Evolutionary conservation across 2,797 vertebrate species (phyloP), one percentile per base, ranked within the genome.

Genomic region (Borostomias antarcticus): DNA sequence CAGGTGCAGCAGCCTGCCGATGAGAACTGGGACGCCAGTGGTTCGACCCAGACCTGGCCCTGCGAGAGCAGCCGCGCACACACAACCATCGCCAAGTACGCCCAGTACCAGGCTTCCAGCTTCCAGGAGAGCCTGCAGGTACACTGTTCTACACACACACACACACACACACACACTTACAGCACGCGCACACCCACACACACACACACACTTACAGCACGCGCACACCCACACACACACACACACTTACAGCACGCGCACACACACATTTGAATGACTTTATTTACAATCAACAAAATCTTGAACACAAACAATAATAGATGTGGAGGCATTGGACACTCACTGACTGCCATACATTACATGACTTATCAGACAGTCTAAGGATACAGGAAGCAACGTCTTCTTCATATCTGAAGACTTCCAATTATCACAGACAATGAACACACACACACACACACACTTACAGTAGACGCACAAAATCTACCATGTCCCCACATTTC

Each of bases 1-100:
- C 93, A 94, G 73, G 92, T 94, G 32, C 93, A 93, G 83, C 93
- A 94, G 82, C 93, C 92, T 0, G 93, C 92, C 0, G 92, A 94
- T 1, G 89, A 93, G 78, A 94, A 94, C 83, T 94, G 92, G 93
- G 91, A 93, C 58, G 69, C 87, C 25, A 83, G 82, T 0, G 90
- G 91, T 28, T 91, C 88, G 0, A 77, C 84, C 0, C 92, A 94
- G 74, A 90, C 92, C n/a, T 94, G 93, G 93, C 93, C 91, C 4
- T 94, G 93, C 0, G 92, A 92, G 76, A 94, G 92, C 79, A 93
- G 92, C 69, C 89, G 92, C 5, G 92, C 93, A 2, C 92, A 93
- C 69, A 93, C 93, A 78, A 93, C 92, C 76, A 93, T 94, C 5
- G 90, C 48, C 28, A 73, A 76, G 62, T 73, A 79, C 50, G 90